Evolutionary conservation across 2,113 vertebrate species (phyloP).

Genomic region (Urocynchramus pylzowi): DNA sequence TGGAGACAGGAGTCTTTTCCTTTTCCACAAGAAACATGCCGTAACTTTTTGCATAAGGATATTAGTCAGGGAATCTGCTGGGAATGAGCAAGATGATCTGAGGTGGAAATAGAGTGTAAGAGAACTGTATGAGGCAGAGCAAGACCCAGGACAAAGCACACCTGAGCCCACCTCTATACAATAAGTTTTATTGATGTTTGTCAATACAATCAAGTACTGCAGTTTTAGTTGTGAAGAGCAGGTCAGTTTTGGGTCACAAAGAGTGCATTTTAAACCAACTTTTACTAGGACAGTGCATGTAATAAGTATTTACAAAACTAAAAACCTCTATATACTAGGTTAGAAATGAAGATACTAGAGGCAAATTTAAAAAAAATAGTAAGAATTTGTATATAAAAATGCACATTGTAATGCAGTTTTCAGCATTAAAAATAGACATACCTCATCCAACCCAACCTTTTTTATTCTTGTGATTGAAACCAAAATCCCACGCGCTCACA

Average conservation of each 20-base stretch:
- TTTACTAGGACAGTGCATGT: constrained; percentile 83
- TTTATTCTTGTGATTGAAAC: constrained; percentile 39
- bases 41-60: not conserved
- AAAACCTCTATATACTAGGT: constrained; percentile 68
- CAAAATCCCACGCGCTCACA: constrained; percentile 39
- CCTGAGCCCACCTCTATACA: constrained; percentile 38
- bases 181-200: constrained; percentile 89
- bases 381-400: constrained; percentile 70
- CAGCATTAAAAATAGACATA: constrained; percentile 64
- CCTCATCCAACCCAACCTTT: constrained; percentile 65
- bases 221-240: constrained; percentile 87
- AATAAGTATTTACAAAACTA: constrained; percentile 82
- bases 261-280: constrained; percentile 87
- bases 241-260: constrained; percentile 83
- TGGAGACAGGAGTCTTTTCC: not conserved
- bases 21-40: not conserved
- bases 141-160: not conserved
- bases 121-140: not conserved
- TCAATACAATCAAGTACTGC: constrained; percentile 91
- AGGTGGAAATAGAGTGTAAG: not conserved
- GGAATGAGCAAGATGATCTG: not conserved
- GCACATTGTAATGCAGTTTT: constrained; percentile 67
- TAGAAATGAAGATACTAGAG: constrained; percentile 68
- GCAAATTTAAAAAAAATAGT: constrained; percentile 64
- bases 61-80: not conserved